These are phyloP conservation scores for Poicephalus meyeri DNA, from an alignment of 2,113 vertebrate genomes.

Conservation along the genomic window DNA sequence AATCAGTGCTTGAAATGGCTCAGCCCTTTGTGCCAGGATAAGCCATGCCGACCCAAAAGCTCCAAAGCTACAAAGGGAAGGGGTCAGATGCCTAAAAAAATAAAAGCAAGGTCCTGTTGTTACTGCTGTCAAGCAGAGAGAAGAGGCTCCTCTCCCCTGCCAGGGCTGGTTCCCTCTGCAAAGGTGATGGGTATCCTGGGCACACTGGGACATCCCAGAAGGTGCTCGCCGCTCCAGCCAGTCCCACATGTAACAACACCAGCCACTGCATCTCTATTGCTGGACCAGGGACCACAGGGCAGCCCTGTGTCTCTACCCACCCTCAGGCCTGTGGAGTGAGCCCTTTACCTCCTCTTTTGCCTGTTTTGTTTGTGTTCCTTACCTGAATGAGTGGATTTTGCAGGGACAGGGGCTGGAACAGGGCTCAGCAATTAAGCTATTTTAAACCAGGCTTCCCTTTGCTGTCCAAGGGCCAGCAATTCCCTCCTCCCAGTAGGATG, in stretches of 20 bases:
- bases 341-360: background rate
- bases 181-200: background rate
- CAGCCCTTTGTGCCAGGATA: background rate
- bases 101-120: background rate
- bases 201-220: background rate
- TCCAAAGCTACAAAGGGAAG: background rate
- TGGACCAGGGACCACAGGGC: fast-evolving
- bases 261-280: background rate
- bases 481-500: background rate
- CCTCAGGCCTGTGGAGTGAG: background rate
- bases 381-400: background rate
- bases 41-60: background rate
- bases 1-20: background rate
- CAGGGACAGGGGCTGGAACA: background rate
- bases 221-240: background rate
- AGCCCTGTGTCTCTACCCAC: background rate
- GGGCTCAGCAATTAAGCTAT: background rate
- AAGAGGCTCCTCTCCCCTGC: background rate
- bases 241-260: background rate
- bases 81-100: background rate
- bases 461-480: background rate
- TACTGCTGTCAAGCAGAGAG: background rate
- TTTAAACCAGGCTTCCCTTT: background rate
- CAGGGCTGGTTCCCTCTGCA: background rate
- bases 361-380: background rate